A percentile compares a stretch with the other conserved stretches of the same genome.
Evolutionary conservation across 2,888 invertebrate genomes (phyloP).

Genomic region (Blastobasis lacticolella): DNA sequence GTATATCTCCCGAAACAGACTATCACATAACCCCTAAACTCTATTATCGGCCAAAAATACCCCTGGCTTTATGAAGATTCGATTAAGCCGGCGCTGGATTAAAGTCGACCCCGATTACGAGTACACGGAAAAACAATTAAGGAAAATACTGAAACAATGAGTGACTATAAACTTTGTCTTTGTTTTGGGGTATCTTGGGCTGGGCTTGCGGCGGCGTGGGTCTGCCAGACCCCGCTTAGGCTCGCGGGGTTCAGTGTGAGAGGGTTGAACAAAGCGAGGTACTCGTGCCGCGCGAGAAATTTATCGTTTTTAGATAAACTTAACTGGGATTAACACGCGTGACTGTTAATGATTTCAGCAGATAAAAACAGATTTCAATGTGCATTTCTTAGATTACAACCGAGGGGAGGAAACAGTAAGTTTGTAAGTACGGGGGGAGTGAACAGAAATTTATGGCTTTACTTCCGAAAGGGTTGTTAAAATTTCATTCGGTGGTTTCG

Average conservation of each 20-base stretch:
- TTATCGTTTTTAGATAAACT: conserved; percentile 67
- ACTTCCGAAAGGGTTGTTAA: no score
- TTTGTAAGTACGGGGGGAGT: background rate
- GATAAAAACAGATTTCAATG: no score
- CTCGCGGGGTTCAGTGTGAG: conserved; percentile 31
- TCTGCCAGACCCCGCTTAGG: conserved; percentile 24
- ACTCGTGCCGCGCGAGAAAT: conserved; percentile 38
- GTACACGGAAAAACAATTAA: conserved; percentile 71
- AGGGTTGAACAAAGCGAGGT: conserved; percentile 52
- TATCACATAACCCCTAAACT: conserved; percentile 38
- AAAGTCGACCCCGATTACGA: conserved; percentile 49
- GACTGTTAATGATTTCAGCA: conserved; percentile 18
- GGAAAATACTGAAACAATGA: conserved; percentile 64
- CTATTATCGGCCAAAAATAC: conserved; percentile 23
- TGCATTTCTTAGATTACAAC: no score
- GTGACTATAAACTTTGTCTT: conserved; percentile 59
- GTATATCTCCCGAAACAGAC: conserved; percentile 47
- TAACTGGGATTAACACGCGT: conserved; percentile 46
- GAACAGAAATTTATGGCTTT: background rate
- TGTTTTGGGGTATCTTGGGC: conserved; percentile 60
- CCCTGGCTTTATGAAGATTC: conserved; percentile 56
- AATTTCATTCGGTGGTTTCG: no score
- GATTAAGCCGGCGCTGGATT: conserved; percentile 63
- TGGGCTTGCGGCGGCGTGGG: conserved; percentile 51
- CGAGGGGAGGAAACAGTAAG: no score